Conservation (phyloP, 2,888 invertebrate genomes). For the Scaptomyza parva region DNA sequence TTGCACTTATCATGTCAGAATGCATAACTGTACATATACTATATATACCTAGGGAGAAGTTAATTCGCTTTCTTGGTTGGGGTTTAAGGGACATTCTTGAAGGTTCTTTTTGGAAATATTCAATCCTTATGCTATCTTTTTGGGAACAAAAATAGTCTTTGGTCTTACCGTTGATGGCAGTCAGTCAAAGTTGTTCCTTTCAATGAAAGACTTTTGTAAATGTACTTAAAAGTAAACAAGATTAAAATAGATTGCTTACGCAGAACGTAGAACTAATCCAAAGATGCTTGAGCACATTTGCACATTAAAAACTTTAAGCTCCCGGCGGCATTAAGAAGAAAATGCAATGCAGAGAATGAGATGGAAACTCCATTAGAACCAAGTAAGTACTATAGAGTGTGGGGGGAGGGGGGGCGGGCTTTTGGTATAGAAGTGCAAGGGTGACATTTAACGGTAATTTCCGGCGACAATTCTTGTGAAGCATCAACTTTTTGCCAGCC, state of each 20-base stretch:
- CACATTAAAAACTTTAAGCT: conserved; percentile 33
- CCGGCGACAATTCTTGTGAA: conserved; percentile 58
- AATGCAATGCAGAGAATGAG: conserved; percentile 5
- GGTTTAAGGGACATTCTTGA: no score
- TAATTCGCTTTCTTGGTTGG: no score
- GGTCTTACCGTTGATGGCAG: background rate
- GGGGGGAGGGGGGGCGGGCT: background rate
- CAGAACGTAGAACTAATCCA: conserved; percentile 6
- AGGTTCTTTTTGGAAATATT: no score
- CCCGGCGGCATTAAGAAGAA: conserved; percentile 21
- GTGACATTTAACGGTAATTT: conserved; percentile 71
- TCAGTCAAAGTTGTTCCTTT: background rate
- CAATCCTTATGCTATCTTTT: no score
- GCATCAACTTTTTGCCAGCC: conserved; percentile 54
- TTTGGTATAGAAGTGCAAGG: conserved; percentile 48
- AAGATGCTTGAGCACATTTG: conserved; percentile 12
- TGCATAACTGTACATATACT: conserved; percentile 26
- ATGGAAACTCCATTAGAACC: conserved; percentile 5
- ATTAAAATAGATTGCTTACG: conserved; percentile 26
- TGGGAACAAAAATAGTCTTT: no score
- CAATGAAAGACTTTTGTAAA: background rate
- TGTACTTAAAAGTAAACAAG: conserved; percentile 17
- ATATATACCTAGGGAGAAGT: conserved; percentile 20
- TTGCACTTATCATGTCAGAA: conserved; percentile 39
- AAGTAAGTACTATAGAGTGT: conserved; percentile 4